Percentiles rank a stretch among this genome's conserved stretches.
Evolutionary conservation across 2,888 invertebrate genomes (phyloP).

Genomic region (Andrena bucephala): DNA sequence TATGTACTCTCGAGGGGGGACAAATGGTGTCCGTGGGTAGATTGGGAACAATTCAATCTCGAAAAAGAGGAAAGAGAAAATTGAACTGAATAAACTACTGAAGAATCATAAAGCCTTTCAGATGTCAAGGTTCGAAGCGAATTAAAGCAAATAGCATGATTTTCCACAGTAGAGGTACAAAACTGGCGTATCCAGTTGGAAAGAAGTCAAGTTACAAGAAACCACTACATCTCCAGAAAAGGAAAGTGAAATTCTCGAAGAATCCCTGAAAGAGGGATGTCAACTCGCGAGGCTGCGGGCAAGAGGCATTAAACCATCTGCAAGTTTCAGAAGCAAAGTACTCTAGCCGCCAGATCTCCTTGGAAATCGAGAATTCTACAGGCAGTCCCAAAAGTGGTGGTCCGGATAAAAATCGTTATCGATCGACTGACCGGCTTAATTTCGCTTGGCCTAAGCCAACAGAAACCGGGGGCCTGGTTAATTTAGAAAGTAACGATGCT

Average conservation of each 20-base stretch:
- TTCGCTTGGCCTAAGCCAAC: neutral
- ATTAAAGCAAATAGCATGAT: no score
- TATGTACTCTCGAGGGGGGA: no score
- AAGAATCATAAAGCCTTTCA: no score
- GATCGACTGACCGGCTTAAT: neutral
- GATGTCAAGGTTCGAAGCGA: no score
- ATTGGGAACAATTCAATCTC: no score
- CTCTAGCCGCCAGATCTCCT: constrained; percentile 14
- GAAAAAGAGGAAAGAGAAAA: neutral
- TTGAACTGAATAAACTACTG: neutral
- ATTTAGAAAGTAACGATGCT: neutral
- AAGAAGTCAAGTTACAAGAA: neutral
- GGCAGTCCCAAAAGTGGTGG: neutral
- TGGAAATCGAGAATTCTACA: neutral
- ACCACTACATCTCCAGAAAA: neutral
- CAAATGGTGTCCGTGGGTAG: no score
- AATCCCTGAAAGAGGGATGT: neutral
- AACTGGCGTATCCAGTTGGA: neutral
- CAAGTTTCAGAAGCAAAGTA: neutral
- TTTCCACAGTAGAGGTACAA: neutral
- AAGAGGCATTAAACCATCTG: neutral
- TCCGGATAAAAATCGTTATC: neutral
- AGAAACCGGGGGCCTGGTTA: neutral
- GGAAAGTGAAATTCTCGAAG: constrained; percentile 28
- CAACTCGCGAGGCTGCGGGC: neutral